Evolutionary conservation across 2,113 vertebrate genomes (phyloP).

Genomic region (Pluvialis apricaria): DNA sequence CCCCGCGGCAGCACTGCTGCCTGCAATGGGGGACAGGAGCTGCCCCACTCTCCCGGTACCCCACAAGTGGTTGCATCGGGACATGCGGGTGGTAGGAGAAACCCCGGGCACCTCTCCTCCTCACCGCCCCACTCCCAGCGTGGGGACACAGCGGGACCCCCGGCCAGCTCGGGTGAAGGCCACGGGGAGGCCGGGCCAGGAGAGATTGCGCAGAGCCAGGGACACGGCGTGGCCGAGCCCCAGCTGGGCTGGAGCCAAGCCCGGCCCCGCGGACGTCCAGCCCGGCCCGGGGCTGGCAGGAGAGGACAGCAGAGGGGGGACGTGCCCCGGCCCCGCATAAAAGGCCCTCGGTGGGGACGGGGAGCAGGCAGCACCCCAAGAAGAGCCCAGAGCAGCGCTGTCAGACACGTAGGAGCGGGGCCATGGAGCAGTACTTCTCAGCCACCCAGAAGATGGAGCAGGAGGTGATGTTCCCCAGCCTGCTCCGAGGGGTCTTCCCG

Average conservation of each 20-base stretch:
- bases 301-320: background rate
- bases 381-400: conserved; percentile 21
- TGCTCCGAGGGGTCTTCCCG: conserved; percentile 79
- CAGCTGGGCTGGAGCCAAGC: background rate
- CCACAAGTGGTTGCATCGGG: background rate
- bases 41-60: background rate
- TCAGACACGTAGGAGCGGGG: conserved; percentile 53
- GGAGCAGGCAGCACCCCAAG: background rate
- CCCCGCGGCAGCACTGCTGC: background rate
- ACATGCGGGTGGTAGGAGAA: background rate
- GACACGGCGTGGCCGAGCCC: background rate
- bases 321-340: background rate
- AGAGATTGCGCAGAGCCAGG: background rate
- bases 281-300: background rate
- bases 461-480: conserved; percentile 88
- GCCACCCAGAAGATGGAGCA: conserved; percentile 85
- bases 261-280: background rate
- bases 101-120: background rate
- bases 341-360: background rate
- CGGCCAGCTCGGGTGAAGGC: no score
- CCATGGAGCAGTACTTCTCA: conserved; percentile 78
- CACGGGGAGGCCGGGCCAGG: no score
- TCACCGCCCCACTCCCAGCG: no score
- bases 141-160: background rate
- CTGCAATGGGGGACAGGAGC: background rate